Conservation (phyloP, 1,140 invertebrate species). For the Daktulosphaira vitifoliae region DNA sequence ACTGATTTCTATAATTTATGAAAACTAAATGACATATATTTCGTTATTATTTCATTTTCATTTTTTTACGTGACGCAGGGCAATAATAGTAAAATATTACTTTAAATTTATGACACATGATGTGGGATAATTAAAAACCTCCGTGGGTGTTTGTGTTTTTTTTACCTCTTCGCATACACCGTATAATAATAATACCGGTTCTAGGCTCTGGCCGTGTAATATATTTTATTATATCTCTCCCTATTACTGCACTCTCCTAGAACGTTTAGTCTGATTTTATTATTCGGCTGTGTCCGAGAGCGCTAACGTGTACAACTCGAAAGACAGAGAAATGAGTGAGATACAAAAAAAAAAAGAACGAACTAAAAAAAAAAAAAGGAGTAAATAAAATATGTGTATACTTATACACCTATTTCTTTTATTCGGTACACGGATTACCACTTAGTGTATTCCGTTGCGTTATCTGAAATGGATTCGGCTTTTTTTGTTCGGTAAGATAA, state of each 20-base stretch:
- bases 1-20: too few species aligned
- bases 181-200: constrained; percentile 32
- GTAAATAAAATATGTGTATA: constrained; percentile 1
- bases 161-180: constrained; percentile 10
- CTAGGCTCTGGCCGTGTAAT: constrained; percentile 8
- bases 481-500: constrained; percentile 28
- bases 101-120: constrained; percentile 30
- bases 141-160: constrained; percentile 28
- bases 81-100: constrained; percentile 31
- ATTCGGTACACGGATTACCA: constrained; percentile 32
- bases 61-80: constrained; percentile 17
- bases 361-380: too few species aligned
- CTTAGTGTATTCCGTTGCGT: constrained; percentile 19
- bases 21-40: constrained; percentile 2
- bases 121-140: constrained; percentile 33
- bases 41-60: constrained; percentile 10
- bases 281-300: constrained; percentile 23
- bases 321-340: neutral
- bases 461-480: constrained; percentile 28
- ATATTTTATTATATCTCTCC: constrained; percentile 29
- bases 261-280: constrained; percentile 24
- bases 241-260: constrained; percentile 23
- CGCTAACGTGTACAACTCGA: neutral
- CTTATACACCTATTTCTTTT: constrained; percentile 15
- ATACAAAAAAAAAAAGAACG: constrained; percentile 12